Percentiles rank a stretch among this genome's conserved stretches.
These are phyloP conservation scores for Callinectes sapidus DNA, from an alignment of 2,888 invertebrate genomes.

Conservation along the genomic window DNA sequence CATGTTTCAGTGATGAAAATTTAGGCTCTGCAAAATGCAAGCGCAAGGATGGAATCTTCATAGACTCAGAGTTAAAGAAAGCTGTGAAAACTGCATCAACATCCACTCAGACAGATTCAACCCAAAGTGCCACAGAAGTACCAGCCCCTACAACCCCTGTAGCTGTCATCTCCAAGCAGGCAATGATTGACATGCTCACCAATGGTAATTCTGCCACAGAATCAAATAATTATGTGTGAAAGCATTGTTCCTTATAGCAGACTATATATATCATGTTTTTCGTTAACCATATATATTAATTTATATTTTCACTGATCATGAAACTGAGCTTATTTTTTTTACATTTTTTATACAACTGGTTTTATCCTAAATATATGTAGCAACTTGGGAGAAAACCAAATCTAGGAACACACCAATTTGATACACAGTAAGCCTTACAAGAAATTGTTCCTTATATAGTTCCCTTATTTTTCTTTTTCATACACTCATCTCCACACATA, in stretches of 20 bases:
- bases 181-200: constrained; percentile 49
- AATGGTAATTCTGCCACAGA: constrained; percentile 44
- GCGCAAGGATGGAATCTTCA: constrained; percentile 51
- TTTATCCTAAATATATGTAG: no score
- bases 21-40: constrained; percentile 17
- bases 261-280: background rate
- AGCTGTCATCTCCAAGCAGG: background rate
- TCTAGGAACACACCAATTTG: no score
- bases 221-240: background rate
- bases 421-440: no score
- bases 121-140: background rate
- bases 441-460: no score
- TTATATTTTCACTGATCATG: no score
- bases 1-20: constrained; percentile 50
- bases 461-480: no score
- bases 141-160: background rate
- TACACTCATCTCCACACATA: no score
- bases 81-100: constrained; percentile 27
- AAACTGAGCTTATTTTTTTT: no score
- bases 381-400: no score
- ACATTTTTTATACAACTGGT: no score
- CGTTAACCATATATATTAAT: background rate
- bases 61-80: constrained; percentile 50
- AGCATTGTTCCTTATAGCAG: background rate
- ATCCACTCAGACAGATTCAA: constrained; percentile 51